Conservation (phyloP, 2,797 vertebrate species). For the Danio aesculapii region DNA sequence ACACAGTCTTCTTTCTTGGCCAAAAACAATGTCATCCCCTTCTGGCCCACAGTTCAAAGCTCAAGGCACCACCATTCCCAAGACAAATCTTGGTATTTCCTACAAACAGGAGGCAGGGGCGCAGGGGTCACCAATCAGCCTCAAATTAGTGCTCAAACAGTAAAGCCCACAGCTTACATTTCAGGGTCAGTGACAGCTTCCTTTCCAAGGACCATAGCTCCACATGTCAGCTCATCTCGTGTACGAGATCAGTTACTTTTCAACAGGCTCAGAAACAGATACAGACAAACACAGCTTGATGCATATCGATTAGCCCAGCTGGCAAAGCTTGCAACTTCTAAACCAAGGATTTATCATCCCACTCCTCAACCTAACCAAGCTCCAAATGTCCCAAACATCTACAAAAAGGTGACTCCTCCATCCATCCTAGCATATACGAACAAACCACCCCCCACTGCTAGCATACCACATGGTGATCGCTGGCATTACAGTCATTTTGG, state of each 20-base stretch:
- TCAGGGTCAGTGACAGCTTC: conserved; percentile 44
- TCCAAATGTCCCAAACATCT: conserved; percentile 57
- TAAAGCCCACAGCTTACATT: conserved; percentile 68
- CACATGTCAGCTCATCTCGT: conserved; percentile 46
- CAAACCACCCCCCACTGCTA: conserved; percentile 57
- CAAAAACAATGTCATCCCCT: conserved; percentile 43
- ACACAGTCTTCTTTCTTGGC: conserved; percentile 44
- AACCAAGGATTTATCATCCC: conserved; percentile 63
- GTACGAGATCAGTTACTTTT: conserved; percentile 75
- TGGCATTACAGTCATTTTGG: conserved; percentile 68
- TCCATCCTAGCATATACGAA: conserved; percentile 60
- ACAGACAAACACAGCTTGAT: conserved; percentile 81
- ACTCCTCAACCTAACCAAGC: conserved; percentile 53
- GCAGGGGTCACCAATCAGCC: conserved; percentile 75
- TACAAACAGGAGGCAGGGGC: conserved; percentile 64
- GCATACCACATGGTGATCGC: conserved; percentile 57
- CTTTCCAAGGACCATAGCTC: conserved; percentile 30
- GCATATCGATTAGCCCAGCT: conserved; percentile 71
- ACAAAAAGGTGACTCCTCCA: conserved; percentile 56
- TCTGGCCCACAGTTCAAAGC: conserved; percentile 60
- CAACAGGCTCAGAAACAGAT: conserved; percentile 79
- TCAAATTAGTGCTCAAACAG: conserved; percentile 77
- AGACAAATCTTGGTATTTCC: conserved; percentile 65
- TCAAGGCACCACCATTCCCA: conserved; percentile 62
- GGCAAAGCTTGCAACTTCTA: conserved; percentile 72